A percentile compares a stretch with the other conserved stretches of the same genome.
Conservation (phyloP, 2,888 invertebrate genomes). For the Phrixothrix hirtus region DNA sequence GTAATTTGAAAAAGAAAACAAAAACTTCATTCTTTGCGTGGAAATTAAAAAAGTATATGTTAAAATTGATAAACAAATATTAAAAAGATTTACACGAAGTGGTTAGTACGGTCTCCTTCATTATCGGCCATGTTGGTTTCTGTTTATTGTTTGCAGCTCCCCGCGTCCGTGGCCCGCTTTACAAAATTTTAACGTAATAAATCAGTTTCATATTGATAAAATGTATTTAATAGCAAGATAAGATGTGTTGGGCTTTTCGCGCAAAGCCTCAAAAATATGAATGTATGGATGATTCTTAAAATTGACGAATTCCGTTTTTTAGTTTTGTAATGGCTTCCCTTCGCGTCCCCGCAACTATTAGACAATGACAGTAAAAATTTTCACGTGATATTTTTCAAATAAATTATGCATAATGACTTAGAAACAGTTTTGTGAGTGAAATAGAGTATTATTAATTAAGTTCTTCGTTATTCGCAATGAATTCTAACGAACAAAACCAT, state of each 20-base stretch:
- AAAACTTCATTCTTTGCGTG: not conserved
- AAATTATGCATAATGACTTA: constrained; percentile 35
- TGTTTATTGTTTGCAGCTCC: constrained; percentile 58
- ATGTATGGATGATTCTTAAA: constrained; percentile 8
- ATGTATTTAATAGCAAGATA: constrained; percentile 4
- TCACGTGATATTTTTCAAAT: constrained; percentile 53
- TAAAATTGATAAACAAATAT: too few relatives aligned
- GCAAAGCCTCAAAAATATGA: constrained; percentile 15
- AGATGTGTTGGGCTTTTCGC: constrained; percentile 18
- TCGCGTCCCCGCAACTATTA: constrained; percentile 69
- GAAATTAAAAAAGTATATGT: too few relatives aligned
- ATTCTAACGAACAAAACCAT: constrained; percentile 62
- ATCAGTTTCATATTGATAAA: constrained; percentile 11
- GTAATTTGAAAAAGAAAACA: too few relatives aligned
- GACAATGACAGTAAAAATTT: constrained; percentile 65
- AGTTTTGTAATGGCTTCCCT: constrained; percentile 66
- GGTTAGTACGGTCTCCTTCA: constrained; percentile 7
- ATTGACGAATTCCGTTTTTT: constrained; percentile 16
- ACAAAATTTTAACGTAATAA: constrained; percentile 35
- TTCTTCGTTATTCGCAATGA: constrained; percentile 52
- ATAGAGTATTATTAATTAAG: constrained; percentile 37
- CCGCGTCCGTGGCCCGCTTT: constrained; percentile 50
- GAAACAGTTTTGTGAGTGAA: constrained; percentile 40
- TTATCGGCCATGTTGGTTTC: constrained; percentile 53
- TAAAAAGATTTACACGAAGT: too few relatives aligned